Evolutionary conservation across 2,797 vertebrate species (phyloP).

Genomic region (Melanotaenia parkinsoni): DNA sequence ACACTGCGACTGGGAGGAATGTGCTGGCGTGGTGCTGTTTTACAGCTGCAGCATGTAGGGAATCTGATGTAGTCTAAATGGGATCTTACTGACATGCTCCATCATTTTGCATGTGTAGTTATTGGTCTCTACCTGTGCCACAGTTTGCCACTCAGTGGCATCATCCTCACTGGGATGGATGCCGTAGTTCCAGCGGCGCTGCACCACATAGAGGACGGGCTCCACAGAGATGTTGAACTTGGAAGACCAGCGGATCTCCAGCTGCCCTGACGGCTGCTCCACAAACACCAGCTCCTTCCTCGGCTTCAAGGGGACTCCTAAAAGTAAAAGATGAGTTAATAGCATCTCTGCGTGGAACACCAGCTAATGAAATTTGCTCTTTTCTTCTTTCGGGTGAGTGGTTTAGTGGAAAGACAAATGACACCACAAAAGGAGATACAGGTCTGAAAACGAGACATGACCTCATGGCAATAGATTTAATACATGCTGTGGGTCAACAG

Average conservation of each 20-base stretch:
- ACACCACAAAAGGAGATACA: constrained; percentile 51
- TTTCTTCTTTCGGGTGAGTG: constrained; percentile 41
- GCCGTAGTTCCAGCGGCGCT: constrained; percentile 94
- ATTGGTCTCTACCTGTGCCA: constrained; percentile 87
- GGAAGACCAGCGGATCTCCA: constrained; percentile 95
- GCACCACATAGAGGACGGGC: constrained; percentile 93
- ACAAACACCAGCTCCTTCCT: constrained; percentile 91
- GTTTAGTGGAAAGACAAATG: constrained; percentile 55
- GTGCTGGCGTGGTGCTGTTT: constrained; percentile 54
- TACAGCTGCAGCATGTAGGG: constrained; percentile 65
- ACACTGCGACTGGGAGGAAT: constrained; percentile 73
- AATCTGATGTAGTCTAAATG: neutral
- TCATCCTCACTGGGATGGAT: constrained; percentile 96
- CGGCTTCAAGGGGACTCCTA: constrained; percentile 96
- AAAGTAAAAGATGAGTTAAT: constrained; percentile 39
- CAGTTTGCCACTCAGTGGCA: constrained; percentile 90
- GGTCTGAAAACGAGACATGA: constrained; percentile 74
- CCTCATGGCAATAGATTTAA: constrained; percentile 67
- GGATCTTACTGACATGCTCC: neutral
- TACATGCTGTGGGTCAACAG: constrained; percentile 70
- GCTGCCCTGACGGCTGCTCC: constrained; percentile 87
- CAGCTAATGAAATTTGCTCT: constrained; percentile 41
- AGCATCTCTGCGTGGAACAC: constrained; percentile 34
- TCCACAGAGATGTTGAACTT: constrained; percentile 97
- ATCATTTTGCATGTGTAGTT: neutral